Percentiles rank a stretch among this genome's conserved stretches.
Evolutionary conservation across 2,888 invertebrate genomes (phyloP).

Genomic region (Morpho achilles): DNA sequence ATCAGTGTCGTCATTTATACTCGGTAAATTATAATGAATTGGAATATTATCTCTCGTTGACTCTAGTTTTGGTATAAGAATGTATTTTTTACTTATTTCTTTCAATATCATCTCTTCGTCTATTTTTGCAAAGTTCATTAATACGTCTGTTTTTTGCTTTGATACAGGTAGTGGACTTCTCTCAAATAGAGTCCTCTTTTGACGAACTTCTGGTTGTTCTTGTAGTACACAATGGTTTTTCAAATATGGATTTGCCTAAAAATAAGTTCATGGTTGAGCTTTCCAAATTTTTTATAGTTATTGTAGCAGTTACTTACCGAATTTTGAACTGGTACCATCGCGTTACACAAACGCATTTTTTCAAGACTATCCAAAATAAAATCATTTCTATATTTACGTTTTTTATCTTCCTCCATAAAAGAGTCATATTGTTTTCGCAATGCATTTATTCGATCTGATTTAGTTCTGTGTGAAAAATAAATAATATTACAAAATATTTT

Average conservation of each 20-base stretch:
- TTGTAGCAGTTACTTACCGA: constrained; percentile 32
- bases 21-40: constrained; percentile 24
- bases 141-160: neutral
- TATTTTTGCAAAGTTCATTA: constrained; percentile 19
- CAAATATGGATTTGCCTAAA: constrained; percentile 5
- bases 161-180: neutral
- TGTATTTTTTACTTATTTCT: constrained; percentile 64
- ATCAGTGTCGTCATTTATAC: constrained; percentile 38
- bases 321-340: constrained; percentile 42
- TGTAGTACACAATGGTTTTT: neutral
- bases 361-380: constrained; percentile 64
- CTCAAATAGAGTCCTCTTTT: constrained; percentile 2
- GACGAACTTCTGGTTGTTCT: constrained; percentile 1
- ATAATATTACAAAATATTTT: neutral
- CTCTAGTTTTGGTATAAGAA: constrained; percentile 59
- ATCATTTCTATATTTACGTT: constrained; percentile 66
- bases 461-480: constrained; percentile 44
- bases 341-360: constrained; percentile 54
- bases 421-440: constrained; percentile 66
- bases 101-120: constrained; percentile 44
- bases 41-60: constrained; percentile 26
- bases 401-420: constrained; percentile 68
- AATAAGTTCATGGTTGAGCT: neutral
- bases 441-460: constrained; percentile 57
- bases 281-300: too few species aligned